Percentiles rank a stretch among this genome's conserved stretches.
Evolutionary conservation across 2,113 vertebrate species (phyloP).

Genomic region (Ginglymostoma cirratum): DNA sequence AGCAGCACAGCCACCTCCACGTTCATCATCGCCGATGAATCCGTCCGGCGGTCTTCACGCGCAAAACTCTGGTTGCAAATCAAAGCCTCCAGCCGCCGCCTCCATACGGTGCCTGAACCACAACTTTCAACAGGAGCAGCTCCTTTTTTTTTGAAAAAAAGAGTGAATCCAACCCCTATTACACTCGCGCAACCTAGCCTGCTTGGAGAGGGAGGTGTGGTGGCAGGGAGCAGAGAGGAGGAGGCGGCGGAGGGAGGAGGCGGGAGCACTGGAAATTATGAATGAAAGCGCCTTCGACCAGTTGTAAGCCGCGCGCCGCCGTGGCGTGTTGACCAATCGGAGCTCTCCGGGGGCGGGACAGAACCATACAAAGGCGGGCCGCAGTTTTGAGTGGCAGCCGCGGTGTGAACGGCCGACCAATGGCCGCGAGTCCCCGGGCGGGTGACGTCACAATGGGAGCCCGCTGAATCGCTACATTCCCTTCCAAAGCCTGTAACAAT

Average conservation of each 20-base stretch:
- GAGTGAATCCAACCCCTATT: constrained; percentile 27
- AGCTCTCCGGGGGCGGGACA: not conserved
- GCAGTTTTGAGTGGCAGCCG: not conserved
- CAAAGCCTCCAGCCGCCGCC: constrained; percentile 31
- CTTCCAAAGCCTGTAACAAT: not conserved
- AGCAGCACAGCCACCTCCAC: constrained; percentile 64
- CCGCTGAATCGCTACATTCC: not conserved
- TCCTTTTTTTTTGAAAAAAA: not conserved
- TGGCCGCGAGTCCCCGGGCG: not conserved
- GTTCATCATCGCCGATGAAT: constrained; percentile 50
- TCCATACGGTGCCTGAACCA: constrained; percentile 34
- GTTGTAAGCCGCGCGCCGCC: not conserved
- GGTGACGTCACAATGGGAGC: constrained; percentile 24
- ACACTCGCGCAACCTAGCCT: constrained; percentile 31
- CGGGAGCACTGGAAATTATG: not conserved
- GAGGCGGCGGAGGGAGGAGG: not conserved
- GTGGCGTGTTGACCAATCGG: not conserved
- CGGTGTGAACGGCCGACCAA: not conserved
- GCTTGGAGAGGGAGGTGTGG: not conserved
- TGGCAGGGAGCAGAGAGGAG: not conserved
- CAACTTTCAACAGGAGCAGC: constrained; percentile 29
- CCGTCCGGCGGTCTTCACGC: constrained; percentile 38
- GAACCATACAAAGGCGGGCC: not conserved
- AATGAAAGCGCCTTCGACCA: not conserved
- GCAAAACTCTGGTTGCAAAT: constrained; percentile 17